phyloP scores from a whole-genome alignment of 2,888 invertebrate genomes.

The Xestia rhomboidea region DNA sequence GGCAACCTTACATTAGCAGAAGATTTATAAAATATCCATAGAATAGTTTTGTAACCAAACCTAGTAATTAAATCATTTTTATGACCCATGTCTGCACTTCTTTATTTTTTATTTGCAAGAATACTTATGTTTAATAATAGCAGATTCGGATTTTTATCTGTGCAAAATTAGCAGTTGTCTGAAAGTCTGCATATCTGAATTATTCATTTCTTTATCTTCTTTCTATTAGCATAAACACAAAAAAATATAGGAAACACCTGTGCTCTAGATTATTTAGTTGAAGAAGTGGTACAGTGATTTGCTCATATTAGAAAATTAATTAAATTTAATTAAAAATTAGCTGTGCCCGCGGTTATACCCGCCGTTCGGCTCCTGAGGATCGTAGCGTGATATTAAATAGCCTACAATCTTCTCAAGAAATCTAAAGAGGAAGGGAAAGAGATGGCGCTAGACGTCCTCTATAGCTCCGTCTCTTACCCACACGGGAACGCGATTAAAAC shows the following conservation, averaged over 20 bases:
- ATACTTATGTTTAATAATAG: background rate
- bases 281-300: background rate
- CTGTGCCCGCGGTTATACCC: background rate
- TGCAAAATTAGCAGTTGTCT: background rate
- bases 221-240: background rate
- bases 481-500: no score
- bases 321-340: background rate
- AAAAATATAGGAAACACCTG: background rate
- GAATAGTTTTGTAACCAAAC: slow-evolving; percentile 11
- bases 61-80: slow-evolving; percentile 39
- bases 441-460: no score
- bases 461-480: no score
- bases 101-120: slow-evolving; percentile 18
- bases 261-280: background rate
- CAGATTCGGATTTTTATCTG: background rate
- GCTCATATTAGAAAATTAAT: no score
- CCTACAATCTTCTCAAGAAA: background rate
- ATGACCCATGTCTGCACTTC: slow-evolving; percentile 34
- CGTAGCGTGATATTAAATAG: background rate
- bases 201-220: slow-evolving; percentile 6
- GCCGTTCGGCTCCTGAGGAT: background rate
- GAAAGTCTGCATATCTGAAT: background rate
- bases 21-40: slow-evolving; percentile 13
- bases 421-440: no score
- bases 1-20: slow-evolving; percentile 6